Percentiles rank a stretch among this genome's conserved stretches.
These are phyloP conservation scores for Neofelis nebulosa DNA, from an alignment of 2,113 vertebrate species.

Conservation along the genomic window DNA sequence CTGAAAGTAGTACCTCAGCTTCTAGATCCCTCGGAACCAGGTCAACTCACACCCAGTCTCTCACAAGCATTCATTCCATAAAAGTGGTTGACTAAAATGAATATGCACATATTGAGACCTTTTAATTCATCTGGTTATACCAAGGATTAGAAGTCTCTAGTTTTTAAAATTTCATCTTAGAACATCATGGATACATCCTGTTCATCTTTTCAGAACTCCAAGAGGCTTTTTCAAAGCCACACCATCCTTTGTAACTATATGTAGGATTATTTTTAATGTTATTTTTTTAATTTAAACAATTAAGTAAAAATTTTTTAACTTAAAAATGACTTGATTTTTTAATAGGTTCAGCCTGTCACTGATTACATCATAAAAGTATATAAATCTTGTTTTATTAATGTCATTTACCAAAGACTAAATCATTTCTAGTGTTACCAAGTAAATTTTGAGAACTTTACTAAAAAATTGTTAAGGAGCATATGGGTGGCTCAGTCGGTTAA, in stretches of 20 bases:
- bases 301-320: conserved; percentile 81
- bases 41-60: conserved; percentile 80
- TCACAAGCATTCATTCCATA: conserved; percentile 88
- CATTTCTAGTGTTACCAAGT: conserved; percentile 11
- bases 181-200: conserved; percentile 65
- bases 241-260: conserved; percentile 78
- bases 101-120: background rate
- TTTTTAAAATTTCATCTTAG: conserved; percentile 41
- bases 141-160: background rate
- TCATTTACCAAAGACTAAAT: conserved; percentile 35
- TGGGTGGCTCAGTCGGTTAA: no score
- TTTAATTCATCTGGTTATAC: background rate
- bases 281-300: conserved; percentile 80
- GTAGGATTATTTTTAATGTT: conserved; percentile 79
- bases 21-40: conserved; percentile 84
- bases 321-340: conserved; percentile 55
- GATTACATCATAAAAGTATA: background rate
- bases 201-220: conserved; percentile 67
- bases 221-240: conserved; percentile 60
- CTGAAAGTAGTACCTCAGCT: conserved; percentile 76
- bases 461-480: background rate
- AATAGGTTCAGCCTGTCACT: conserved; percentile 11
- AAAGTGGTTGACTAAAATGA: conserved; percentile 93
- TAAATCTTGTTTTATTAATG: conserved; percentile 27
- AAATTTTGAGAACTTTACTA: conserved; percentile 1